Evolutionary conservation across 1,140 invertebrate species (phyloP).

Genomic region (Drosophila asahinai): DNA sequence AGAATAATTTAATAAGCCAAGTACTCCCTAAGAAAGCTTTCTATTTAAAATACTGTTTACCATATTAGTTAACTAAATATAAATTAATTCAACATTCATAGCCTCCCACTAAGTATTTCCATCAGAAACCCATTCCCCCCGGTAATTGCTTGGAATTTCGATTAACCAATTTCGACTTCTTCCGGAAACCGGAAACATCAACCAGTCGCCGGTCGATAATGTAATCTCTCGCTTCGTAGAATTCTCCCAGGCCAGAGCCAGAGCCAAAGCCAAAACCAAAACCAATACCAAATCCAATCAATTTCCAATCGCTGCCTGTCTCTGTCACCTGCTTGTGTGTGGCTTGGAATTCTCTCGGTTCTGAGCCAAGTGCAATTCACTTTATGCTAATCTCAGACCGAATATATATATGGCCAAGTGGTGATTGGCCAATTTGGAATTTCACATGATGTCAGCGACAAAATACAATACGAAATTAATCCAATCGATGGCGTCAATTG

Average conservation of each 20-base stretch:
- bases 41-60: neutral
- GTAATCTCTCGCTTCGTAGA: slow-evolving; percentile 15
- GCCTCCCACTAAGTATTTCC: too few species aligned
- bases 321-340: slow-evolving; percentile 3
- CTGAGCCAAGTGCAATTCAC: slow-evolving; percentile 52
- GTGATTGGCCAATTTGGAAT: slow-evolving; percentile 66
- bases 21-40: too few species aligned
- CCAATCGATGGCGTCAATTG: slow-evolving; percentile 34
- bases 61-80: neutral
- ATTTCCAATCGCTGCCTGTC: slow-evolving; percentile 19
- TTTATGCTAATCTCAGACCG: slow-evolving; percentile 60
- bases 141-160: slow-evolving; percentile 3
- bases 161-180: slow-evolving; percentile 6
- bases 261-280: neutral
- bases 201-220: slow-evolving; percentile 9
- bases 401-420: slow-evolving; percentile 15
- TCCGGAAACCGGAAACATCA: slow-evolving; percentile 16
- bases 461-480: slow-evolving; percentile 62
- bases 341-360: slow-evolving; percentile 8
- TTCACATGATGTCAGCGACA: slow-evolving; percentile 73
- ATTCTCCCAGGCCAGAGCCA: slow-evolving; percentile 23
- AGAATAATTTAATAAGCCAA: too few species aligned
- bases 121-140: too few species aligned
- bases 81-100: neutral
- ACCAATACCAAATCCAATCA: slow-evolving; percentile 22